A percentile compares a stretch with the other conserved stretches of the same genome.
phyloP scores from a whole-genome alignment of 2,113 vertebrate species.

The Podocnemis expansa region DNA sequence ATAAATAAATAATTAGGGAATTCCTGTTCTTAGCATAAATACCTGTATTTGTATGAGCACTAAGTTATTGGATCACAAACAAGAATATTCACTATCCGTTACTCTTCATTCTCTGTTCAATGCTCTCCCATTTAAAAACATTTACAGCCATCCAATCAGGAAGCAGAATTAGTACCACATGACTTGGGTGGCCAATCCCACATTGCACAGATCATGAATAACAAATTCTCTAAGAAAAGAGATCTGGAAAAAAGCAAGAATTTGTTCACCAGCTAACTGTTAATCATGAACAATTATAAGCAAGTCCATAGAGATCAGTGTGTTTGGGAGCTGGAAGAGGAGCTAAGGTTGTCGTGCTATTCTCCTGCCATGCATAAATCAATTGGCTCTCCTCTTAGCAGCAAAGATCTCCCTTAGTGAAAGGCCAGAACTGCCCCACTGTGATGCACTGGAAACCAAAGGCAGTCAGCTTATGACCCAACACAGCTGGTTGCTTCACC shows the following conservation, averaged over 20 bases:
- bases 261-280: background rate
- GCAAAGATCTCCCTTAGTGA: constrained; percentile 13
- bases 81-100: no score
- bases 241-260: background rate
- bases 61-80: no score
- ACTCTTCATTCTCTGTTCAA: no score
- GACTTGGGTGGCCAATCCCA: no score
- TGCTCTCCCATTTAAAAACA: no score
- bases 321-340: constrained; percentile 34
- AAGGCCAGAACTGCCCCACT: constrained; percentile 6
- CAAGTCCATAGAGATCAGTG: constrained; percentile 13
- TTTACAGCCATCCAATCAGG: no score
- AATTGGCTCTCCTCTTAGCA: constrained; percentile 41
- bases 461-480: background rate
- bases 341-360: background rate
- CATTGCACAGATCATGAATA: no score
- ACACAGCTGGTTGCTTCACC: background rate
- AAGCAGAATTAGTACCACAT: no score
- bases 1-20: background rate
- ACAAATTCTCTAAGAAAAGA: background rate
- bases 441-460: background rate
- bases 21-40: background rate
- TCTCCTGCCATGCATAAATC: constrained; percentile 24
- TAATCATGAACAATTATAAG: constrained; percentile 47
- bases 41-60: background rate